These are phyloP conservation scores for Lucinisca nassula DNA, from an alignment of 2,888 invertebrate genomes.

Conservation along the genomic window DNA sequence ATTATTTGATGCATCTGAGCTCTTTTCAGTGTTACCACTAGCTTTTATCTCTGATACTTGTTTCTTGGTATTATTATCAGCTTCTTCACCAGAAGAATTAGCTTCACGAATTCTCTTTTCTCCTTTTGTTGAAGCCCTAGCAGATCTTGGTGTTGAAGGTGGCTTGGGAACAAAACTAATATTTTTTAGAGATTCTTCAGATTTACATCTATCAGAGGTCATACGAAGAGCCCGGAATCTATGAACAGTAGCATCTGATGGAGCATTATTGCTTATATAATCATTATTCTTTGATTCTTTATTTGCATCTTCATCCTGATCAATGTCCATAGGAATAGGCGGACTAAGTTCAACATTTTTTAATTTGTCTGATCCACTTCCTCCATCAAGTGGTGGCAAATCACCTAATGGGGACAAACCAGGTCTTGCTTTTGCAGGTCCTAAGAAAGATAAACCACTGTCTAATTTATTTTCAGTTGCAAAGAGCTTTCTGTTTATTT, in stretches of 20 bases:
- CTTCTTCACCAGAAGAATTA: constrained; percentile 79
- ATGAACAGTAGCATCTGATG: constrained; percentile 78
- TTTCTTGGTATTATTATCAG: constrained; percentile 73
- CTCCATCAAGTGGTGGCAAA: constrained; percentile 43
- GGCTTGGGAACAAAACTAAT: constrained; percentile 82
- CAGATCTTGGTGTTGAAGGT: constrained; percentile 76
- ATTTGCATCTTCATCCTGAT: constrained; percentile 63
- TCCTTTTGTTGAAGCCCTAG: constrained; percentile 71
- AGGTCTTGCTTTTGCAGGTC: constrained; percentile 31
- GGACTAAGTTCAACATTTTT: constrained; percentile 63
- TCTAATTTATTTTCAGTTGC: constrained; percentile 22
- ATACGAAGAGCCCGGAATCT: constrained; percentile 78
- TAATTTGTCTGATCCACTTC: constrained; percentile 13
- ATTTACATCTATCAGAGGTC: constrained; percentile 74
- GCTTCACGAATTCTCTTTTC: constrained; percentile 78
- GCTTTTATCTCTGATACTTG: constrained; percentile 57
- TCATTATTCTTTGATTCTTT: constrained; percentile 39
- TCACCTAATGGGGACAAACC: constrained; percentile 49
- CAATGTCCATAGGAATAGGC: constrained; percentile 72
- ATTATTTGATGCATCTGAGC: constrained; percentile 51
- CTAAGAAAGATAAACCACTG: constrained; percentile 21
- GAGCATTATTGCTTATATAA: constrained; percentile 64
- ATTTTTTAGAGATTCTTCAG: constrained; percentile 78
- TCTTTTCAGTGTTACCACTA: constrained; percentile 28
- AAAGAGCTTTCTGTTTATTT: constrained; percentile 59